Evolutionary conservation across 2,888 invertebrate species (phyloP), one percentile per base, ranked within the genome.

Genomic region (Gandaritis pyraliata): DNA sequence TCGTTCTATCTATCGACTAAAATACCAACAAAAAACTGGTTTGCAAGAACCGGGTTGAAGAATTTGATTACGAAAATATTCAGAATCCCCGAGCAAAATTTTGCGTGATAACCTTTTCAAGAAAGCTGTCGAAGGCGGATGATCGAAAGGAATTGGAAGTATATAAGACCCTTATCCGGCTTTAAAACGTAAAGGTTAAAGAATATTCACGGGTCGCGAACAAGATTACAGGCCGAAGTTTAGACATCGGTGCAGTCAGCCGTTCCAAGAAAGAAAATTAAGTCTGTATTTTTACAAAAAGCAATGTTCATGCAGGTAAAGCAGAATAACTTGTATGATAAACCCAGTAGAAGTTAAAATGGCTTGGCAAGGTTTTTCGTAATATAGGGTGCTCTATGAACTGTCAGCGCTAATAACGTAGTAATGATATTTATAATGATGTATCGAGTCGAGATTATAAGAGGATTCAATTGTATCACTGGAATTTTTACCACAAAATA

Each of bases 401-500:
- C 18, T 11, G 18, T 39, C 38, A 23, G 23, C 8, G 30, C n/a
- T 39, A 41, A 30, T 7, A 30, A 45, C 30, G n/a, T 43, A 45
- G 33, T 53, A 43, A 60, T 47, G 56, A 59, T 57, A 38, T 59
- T 63, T 58, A 61, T 66, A 63, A 66, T 58, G 60, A 63, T 52
- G 57, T 62, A 53, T 16, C 41, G 38, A 12, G 43, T 43, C 33
- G 33, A 16, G 43, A 13, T 15, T 16, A 36, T 61, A 63, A 63
- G 63, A 61, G 56, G 66, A 64, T 66, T 46, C n/a, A n/a, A n/a
- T n/a, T n/a, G 18, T 61, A 58, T 58, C 57, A 46, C 10, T 13
- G 15, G n/a, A 51, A 18, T 45, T 52, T 46, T 52, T 50, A 29
- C 12, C 23, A 38, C 16, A n/a, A 38, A 45, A 54, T 51, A 57